Conservation (phyloP, 1,140 invertebrate species). For the Bombus sibiricus region DNA sequence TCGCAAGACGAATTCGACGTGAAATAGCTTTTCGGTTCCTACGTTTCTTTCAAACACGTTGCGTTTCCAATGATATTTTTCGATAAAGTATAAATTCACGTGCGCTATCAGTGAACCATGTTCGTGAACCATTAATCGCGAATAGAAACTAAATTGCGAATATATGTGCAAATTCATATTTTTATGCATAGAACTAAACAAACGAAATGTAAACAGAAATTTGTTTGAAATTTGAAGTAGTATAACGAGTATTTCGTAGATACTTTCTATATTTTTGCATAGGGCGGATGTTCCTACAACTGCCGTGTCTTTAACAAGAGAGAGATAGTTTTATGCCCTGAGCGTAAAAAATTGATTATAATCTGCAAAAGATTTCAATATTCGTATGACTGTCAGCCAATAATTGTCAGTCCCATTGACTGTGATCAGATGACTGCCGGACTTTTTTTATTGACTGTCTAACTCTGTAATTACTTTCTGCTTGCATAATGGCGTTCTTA, state of each 20-base stretch:
- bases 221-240: no score
- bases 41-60: slow-evolving; percentile 24
- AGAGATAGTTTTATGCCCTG: background rate
- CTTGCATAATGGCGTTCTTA: background rate
- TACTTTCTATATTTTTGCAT: background rate
- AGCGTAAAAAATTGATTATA: no score
- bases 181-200: no score
- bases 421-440: background rate
- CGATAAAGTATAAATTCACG: slow-evolving; percentile 42
- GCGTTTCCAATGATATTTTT: slow-evolving; percentile 20
- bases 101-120: slow-evolving; percentile 13
- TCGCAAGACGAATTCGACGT: background rate
- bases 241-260: no score
- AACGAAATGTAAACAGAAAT: no score
- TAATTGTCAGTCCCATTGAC: background rate
- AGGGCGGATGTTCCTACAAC: background rate
- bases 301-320: background rate
- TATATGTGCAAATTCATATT: background rate
- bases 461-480: background rate
- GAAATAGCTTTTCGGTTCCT: slow-evolving; percentile 1
- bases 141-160: background rate
- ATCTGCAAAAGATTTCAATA: background rate
- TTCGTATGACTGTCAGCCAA: no score
- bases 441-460: background rate
- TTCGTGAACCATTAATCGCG: background rate